These are phyloP conservation scores for Mycetomoellerius zeteki DNA, from an alignment of 1,140 invertebrate genomes.

Conservation along the genomic window DNA sequence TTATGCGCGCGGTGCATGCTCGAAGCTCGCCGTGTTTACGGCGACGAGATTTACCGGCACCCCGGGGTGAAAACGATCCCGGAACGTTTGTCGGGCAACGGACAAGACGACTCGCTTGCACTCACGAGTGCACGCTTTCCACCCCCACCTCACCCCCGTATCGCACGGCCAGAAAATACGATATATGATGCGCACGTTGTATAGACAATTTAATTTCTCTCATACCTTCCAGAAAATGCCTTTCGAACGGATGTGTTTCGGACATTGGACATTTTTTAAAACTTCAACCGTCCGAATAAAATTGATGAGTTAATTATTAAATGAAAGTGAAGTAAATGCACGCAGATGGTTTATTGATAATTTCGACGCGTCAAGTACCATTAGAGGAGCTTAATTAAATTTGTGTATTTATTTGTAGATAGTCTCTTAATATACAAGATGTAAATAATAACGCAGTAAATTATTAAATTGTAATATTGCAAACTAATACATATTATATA, in stretches of 20 bases:
- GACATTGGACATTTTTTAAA: constrained; percentile 12
- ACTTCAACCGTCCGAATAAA: constrained; percentile 4
- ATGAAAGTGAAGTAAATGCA: neutral
- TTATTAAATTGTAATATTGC: neutral
- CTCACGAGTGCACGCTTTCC: constrained; percentile 53
- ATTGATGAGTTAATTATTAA: neutral
- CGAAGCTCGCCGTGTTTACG: constrained; percentile 71
- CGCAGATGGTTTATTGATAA: neutral
- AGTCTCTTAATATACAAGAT: neutral
- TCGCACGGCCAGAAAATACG: constrained; percentile 5
- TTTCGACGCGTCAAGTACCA: neutral
- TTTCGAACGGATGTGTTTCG: neutral
- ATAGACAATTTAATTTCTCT: constrained; percentile 69
- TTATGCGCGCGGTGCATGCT: constrained; percentile 73
- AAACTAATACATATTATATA: neutral
- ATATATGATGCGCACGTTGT: constrained; percentile 64
- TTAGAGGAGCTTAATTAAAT: neutral
- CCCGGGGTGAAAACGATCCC: constrained; percentile 71
- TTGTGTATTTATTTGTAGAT: neutral
- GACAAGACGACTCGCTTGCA: constrained; percentile 67
- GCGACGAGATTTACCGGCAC: constrained; percentile 72
- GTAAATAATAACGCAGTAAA: neutral
- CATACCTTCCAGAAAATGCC: neutral
- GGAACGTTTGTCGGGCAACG: constrained; percentile 69
- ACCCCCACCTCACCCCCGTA: constrained; percentile 21